Evolutionary conservation across 2,888 invertebrate species (phyloP).

Genomic region (Lasioglossum zephyrum): DNA sequence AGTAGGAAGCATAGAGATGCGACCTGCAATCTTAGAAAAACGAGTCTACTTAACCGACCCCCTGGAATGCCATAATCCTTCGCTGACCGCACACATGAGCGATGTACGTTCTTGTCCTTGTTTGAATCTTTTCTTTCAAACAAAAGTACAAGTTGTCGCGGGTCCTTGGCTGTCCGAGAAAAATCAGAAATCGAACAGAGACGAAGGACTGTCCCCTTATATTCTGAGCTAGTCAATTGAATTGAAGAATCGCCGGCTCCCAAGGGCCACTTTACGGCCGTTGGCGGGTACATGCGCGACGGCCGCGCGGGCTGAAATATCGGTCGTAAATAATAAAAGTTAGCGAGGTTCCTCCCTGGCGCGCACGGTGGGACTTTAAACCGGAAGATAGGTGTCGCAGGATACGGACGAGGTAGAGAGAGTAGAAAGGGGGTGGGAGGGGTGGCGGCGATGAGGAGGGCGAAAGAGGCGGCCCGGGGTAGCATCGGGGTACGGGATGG

Average conservation of each 20-base stretch:
- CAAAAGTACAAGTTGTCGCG: too few relatives aligned
- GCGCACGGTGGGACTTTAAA: constrained; percentile 83
- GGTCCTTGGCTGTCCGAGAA: background rate
- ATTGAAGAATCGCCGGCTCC: constrained; percentile 45
- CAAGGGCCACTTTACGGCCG: constrained; percentile 61
- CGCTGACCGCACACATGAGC: background rate
- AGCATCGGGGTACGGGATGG: constrained; percentile 73
- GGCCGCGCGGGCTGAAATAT: constrained; percentile 80
- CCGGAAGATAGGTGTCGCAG: constrained; percentile 85
- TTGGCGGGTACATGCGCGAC: constrained; percentile 58
- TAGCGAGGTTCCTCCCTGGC: constrained; percentile 83
- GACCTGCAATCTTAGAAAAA: too few relatives aligned
- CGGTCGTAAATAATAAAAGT: constrained; percentile 85
- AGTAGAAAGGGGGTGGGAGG: constrained; percentile 60
- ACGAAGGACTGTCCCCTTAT: background rate
- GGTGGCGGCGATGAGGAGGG: constrained; percentile 67
- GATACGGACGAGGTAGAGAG: constrained; percentile 77
- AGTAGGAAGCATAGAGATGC: too few relatives aligned
- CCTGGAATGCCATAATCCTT: constrained; percentile 20
- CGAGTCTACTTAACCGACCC: constrained; percentile 18
- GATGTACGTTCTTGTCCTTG: background rate
- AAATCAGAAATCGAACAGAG: background rate
- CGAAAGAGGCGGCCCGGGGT: constrained; percentile 72
- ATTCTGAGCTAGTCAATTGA: constrained; percentile 51
- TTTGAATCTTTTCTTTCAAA: too few relatives aligned